Evolutionary conservation across 2,888 invertebrate genomes (phyloP).

Genomic region (Molanna angustata): DNA sequence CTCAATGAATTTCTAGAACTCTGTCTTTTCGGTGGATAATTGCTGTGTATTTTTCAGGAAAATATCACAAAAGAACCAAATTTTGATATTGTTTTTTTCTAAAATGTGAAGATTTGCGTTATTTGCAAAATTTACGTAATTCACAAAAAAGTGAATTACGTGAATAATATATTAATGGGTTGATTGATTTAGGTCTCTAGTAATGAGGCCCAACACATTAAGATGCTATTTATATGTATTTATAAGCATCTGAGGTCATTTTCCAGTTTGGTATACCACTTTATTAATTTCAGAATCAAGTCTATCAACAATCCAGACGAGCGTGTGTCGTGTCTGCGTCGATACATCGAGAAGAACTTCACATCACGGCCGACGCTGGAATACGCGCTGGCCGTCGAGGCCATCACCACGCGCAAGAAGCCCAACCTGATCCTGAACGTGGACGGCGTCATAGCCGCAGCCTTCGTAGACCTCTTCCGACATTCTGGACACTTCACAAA

Average conservation of each 20-base stretch:
- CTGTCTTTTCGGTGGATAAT: too few relatives aligned
- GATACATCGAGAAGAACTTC: conserved; percentile 91
- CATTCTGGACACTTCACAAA: conserved; percentile 92
- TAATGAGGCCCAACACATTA: neutral
- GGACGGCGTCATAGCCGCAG: conserved; percentile 96
- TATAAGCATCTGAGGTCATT: too few relatives aligned
- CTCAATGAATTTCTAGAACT: too few relatives aligned
- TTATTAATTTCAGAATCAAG: conserved; percentile 56
- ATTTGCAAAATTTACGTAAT: too few relatives aligned
- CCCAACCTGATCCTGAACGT: conserved; percentile 99
- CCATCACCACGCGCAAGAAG: conserved; percentile 98
- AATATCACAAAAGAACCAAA: too few relatives aligned
- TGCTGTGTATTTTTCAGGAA: too few relatives aligned
- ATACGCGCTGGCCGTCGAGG: conserved; percentile 97
- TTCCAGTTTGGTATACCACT: neutral
- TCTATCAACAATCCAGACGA: conserved; percentile 99
- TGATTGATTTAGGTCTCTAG: neutral
- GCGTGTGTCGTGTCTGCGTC: conserved; percentile 94
- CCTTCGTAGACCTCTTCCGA: conserved; percentile 94
- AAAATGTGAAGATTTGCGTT: too few relatives aligned
- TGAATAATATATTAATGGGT: neutral
- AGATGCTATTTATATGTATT: neutral
- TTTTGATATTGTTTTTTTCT: too few relatives aligned
- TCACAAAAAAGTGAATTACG: too few relatives aligned
- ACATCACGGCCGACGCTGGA: conserved; percentile 91